Evolutionary conservation across 1,140 invertebrate species (phyloP).

Genomic region (Drosophila paulistorum): DNA sequence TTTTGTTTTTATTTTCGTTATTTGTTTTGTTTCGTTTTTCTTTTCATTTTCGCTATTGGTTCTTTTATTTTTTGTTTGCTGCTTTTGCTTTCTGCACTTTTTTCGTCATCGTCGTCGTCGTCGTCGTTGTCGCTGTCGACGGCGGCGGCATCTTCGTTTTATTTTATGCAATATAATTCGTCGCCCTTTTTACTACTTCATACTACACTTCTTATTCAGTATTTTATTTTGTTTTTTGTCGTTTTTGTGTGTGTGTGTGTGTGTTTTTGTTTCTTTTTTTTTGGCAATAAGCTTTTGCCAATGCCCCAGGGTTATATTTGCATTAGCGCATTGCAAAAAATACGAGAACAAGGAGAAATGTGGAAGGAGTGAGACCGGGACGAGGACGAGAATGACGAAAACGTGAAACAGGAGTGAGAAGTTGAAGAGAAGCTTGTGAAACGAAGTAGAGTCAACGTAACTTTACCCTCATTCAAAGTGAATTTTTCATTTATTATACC

Average conservation of each 20-base stretch:
- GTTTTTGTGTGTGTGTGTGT: background rate
- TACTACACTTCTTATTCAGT: conserved; percentile 11
- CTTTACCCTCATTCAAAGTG: conserved; percentile 11
- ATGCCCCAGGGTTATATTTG: conserved; percentile 13
- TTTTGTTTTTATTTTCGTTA: conserved; percentile 7
- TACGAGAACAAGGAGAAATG: background rate
- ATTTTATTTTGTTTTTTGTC: conserved; percentile 19
- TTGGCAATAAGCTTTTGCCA: conserved; percentile 45
- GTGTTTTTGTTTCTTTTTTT: conserved; percentile 35
- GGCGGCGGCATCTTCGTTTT: conserved; percentile 10
- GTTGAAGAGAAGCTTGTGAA: background rate
- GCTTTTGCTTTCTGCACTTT: conserved; percentile 12
- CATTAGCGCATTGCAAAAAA: conserved; percentile 14
- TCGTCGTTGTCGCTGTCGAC: background rate
- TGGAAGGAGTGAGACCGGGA: background rate
- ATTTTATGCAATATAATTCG: conserved; percentile 14
- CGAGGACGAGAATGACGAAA: background rate
- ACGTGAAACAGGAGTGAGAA: background rate
- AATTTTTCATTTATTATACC: conserved; percentile 9
- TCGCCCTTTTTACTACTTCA: conserved; percentile 22
- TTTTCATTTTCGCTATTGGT: background rate
- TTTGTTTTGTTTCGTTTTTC: conserved; percentile 8
- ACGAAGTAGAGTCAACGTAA: conserved; percentile 11
- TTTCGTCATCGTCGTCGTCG: background rate
- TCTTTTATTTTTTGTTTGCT: conserved; percentile 1